Percentiles rank a stretch among this genome's conserved stretches.
Conservation (phyloP, 2,113 vertebrate species). For the Phrynosoma blainvillii region DNA sequence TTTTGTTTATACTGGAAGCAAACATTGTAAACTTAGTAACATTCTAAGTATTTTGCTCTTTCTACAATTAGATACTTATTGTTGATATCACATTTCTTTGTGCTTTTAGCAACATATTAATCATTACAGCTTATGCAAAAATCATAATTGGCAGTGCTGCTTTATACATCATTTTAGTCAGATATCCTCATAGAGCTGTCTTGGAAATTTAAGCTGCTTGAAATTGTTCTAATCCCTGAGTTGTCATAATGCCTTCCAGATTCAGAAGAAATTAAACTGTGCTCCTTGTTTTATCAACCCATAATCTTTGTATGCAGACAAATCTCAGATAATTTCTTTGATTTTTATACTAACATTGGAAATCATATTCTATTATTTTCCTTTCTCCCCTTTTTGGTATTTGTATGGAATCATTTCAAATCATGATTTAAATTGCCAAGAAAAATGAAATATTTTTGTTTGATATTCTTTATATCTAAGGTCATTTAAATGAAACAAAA, state of each 20-base stretch:
- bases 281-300: neutral
- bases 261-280: neutral
- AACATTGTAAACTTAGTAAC: neutral
- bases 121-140: neutral
- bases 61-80: neutral
- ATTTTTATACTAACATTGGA: neutral
- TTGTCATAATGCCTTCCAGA: neutral
- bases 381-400: neutral
- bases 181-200: neutral
- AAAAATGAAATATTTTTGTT: no score
- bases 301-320: neutral
- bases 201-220: neutral
- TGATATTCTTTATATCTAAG: neutral
- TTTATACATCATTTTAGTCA: neutral
- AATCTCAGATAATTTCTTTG: neutral
- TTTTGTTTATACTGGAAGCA: constrained; percentile 20
- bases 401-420: neutral
- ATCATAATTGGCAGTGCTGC: neutral
- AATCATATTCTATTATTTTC: neutral
- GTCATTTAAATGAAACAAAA: neutral
- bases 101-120: neutral
- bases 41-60: neutral
- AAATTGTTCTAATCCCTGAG: neutral
- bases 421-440: neutral
- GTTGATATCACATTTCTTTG: neutral